Percentiles rank a stretch among this genome's conserved stretches.
Evolutionary conservation across 2,113 vertebrate species (phyloP).

Genomic region (Lophius piscatorius): DNA sequence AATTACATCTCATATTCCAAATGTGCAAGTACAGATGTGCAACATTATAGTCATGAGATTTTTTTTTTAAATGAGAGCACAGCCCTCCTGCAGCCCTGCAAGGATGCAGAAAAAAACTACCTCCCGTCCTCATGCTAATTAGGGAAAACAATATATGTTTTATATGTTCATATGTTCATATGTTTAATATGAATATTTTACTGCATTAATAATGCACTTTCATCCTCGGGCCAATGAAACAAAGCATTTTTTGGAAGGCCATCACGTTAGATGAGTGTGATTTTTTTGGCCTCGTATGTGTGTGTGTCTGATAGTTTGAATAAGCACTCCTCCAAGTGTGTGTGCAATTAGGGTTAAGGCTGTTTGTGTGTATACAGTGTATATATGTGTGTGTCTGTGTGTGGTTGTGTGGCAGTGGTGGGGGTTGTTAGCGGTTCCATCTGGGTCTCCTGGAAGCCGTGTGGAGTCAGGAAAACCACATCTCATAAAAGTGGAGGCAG

Average conservation of each 20-base stretch:
- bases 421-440: constrained; percentile 91
- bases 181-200: constrained; percentile 1
- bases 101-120: neutral
- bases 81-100: constrained; percentile 15
- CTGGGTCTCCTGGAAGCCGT: constrained; percentile 94
- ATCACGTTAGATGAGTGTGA: constrained; percentile 42
- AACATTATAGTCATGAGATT: constrained; percentile 53
- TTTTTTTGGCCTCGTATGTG: constrained; percentile 54
- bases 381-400: constrained; percentile 53
- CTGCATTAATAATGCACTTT: constrained; percentile 29
- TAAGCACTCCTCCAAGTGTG: constrained; percentile 73
- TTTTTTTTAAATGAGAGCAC: constrained; percentile 9
- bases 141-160: constrained; percentile 23
- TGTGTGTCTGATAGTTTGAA: constrained; percentile 68
- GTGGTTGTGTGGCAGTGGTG: constrained; percentile 61
- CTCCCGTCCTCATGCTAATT: neutral
- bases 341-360: constrained; percentile 70
- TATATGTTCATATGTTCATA: constrained; percentile 10
- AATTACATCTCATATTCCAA: constrained; percentile 73
- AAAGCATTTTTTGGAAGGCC: constrained; percentile 61
- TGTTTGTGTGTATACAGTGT: constrained; percentile 60
- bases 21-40: constrained; percentile 75
- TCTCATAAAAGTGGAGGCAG: constrained; percentile 98
- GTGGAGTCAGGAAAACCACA: constrained; percentile 98
- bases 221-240: constrained; percentile 50